Base-by-base conservation (phyloP, 2,888 invertebrate genomes). In the Aspidapion aeneum region DNA sequence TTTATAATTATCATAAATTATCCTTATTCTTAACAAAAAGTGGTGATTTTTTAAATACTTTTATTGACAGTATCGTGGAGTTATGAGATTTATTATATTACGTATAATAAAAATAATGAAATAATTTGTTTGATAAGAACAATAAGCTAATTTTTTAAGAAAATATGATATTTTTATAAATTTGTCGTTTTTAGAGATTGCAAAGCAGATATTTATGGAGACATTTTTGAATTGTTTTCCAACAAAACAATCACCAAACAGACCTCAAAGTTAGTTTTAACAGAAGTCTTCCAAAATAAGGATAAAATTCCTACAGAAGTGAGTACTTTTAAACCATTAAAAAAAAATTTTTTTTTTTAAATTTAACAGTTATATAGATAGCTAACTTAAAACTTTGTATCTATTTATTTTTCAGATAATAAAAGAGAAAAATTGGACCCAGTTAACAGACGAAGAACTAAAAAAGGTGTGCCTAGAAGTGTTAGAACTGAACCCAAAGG, bases 371-470 rank as follows among this genome's bases (percentile, higher is more conserved):
- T 35, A 7, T 12, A n/a, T n/a, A n/a, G n/a, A n/a, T n/a, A n/a
- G n/a, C n/a, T n/a, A n/a, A 35, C 12, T 35, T 12, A 35, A 35
- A 3, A 35, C 12, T 35, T 12, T 35, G 35, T n/a, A n/a, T 55
- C 21, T 22, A 35, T 20, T 50, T 55, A 66, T 56, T 49, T 55
- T 75, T 75, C 62, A 80, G 82, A 83, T 94, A 63, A 83, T 91
- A 0, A 74, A 84, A 69, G 81, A 85, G 55, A 86, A 87, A 70
- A 83, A 87, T 65, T 89, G 89, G 86, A 77, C 77, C 7, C 83
- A 90, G 77, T 87, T 91, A 65, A 84, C 80, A 52, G 86, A 91
- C 74, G 78, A 82, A 66, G 81, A 84, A 74, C 84, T 94, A 65
- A 80, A 79, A 59, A 78, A 82, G 67, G 77, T 87, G 52, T 93